Base-by-base conservation (phyloP, 2,797 vertebrate genomes). In the Mycteria americana region DNA sequence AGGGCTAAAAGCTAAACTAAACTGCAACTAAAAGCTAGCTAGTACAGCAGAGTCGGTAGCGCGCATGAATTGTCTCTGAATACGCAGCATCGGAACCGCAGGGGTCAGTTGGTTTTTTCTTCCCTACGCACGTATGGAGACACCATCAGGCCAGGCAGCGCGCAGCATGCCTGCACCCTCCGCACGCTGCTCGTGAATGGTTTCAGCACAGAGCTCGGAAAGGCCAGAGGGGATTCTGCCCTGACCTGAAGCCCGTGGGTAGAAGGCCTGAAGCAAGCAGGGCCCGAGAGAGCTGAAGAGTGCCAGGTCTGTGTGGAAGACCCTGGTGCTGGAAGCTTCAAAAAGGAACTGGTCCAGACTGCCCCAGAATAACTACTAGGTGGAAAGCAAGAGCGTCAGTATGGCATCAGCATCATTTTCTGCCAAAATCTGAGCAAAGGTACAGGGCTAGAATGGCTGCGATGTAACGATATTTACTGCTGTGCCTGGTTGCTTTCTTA, bases 41-140 rank as follows among this genome's bases (percentile, higher is more conserved):
- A n/a, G 41, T 8, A 16, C 43, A 18, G 84, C 22, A 3, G 65
- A 22, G 78, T 8, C 19, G 51, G 53, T 1, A 21, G 15, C 1
- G 0, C 3, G 0, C 3, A 22, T 39, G 24, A 17, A 3, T 2
- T 1, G 50, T 3, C 37, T 9, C 56, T 1, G 9, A 48, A 50
- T 13, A 10, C 46, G n/a, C 37, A 22, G 77, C 64, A 15, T 5
- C 27, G 24, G 57, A 41, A 14, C 41, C 0, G 3, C 48, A 21
- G n/a, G 14, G n/a, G 9, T 19, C 59, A 53, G 67, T 1, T 2
- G 9, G 2, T 11, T 45, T 18, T 18, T 18, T 19, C 54, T 24
- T 33, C 64, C 33, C 45, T 10, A 2, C 1, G 21, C 8, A 18
- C 1, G 2, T 2, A 13, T 3, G 43, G 35, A 23, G 9, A 5